Base-by-base conservation (phyloP, 1,140 invertebrate species). In the Zophobas morio region DNA sequence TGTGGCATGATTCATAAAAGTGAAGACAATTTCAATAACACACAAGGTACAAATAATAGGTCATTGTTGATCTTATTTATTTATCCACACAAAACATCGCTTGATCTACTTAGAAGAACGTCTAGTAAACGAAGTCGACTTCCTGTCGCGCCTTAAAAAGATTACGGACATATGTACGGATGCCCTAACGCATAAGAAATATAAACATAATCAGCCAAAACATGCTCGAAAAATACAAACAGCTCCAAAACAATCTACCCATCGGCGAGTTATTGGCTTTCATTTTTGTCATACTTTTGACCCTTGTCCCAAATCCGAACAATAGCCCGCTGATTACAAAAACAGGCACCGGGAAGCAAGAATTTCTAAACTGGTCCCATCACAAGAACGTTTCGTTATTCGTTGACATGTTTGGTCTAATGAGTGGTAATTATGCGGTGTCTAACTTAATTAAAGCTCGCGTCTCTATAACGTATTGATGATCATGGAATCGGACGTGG, bases 401-500 rank as follows among this genome's bases (percentile, higher is more conserved):
- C 36, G 36, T 70, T 70, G 63, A 70, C 63, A 70, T 70, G 63
- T 70, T 40, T 71, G 66, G 34, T 71, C 66, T 71, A 47, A 71
- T 71, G 42, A 47, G 39, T 47, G 1, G 42, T 71, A 71, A 71
- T 71, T 71, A 47, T 49, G n/a, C 36, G 33, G 66, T 47, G 66
- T 71, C 66, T 42, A 70, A 70, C 63, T 70, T 70, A 71, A 71
- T 71, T 71, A 71, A 71, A 33, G 40, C 49, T n/a, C 42, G 49
- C 40, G 42, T 71, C 66, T 71, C 33, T 47, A 71, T 71, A 34
- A 70, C 20, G 57, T 63, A 63, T 63, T 63, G 57, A 63, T 63
- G 35, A 40, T 40, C 39, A 37, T 35, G 34, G 57, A 34, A 63
- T 36, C 8, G 33, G 63, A 40, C 34, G 63, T 70, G 63, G 63